Evolutionary conservation across 2,113 vertebrate genomes (phyloP).

Genomic region (Paradisaea rubra): DNA sequence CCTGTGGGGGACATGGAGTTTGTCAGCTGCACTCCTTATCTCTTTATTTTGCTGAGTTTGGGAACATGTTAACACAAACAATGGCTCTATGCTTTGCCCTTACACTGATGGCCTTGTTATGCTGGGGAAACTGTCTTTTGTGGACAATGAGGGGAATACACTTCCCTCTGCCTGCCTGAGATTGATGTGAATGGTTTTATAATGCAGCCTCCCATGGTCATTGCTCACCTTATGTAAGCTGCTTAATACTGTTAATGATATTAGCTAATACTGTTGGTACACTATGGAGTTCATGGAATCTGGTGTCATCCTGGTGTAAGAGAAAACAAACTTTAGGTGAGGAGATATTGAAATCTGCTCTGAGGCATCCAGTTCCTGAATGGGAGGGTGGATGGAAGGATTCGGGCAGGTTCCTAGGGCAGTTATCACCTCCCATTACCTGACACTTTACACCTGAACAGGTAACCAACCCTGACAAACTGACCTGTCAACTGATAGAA

Average conservation of each 20-base stretch:
- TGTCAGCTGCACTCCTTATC: too few relatives aligned
- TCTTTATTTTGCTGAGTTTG: too few relatives aligned
- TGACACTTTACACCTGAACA: not conserved
- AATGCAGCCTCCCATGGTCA: not conserved
- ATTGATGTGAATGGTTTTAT: not conserved
- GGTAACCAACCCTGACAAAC: not conserved
- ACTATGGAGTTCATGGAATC: not conserved
- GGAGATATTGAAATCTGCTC: not conserved
- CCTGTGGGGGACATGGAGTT: not conserved
- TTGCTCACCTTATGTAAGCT: not conserved
- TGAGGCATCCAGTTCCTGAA: not conserved
- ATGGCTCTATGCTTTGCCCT: too few relatives aligned
- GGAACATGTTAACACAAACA: too few relatives aligned
- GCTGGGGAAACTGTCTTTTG: not conserved
- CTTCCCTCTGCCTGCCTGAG: not conserved
- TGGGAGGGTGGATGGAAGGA: not conserved
- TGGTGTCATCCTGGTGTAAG: not conserved
- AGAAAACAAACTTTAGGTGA: not conserved
- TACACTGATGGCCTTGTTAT: too few relatives aligned
- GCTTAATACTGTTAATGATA: not conserved
- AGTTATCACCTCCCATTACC: not conserved
- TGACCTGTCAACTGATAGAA: not conserved
- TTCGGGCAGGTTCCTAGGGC: not conserved
- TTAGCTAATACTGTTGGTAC: not conserved
- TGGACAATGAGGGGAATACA: not conserved